Conservation (phyloP, 2,113 vertebrate genomes). For the Gorsachius goisagi region DNA sequence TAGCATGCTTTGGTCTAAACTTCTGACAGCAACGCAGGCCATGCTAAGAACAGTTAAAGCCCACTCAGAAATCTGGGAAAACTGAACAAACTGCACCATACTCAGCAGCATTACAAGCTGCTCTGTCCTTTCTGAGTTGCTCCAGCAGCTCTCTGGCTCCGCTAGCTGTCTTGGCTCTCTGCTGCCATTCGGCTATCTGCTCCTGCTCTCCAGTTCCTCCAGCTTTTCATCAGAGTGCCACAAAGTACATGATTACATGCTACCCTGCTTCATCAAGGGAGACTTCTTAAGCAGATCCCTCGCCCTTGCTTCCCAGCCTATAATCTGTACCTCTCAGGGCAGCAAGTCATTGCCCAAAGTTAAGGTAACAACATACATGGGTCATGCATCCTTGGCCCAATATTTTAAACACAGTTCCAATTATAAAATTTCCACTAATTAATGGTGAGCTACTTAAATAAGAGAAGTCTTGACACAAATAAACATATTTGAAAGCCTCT, state of each 20-base stretch:
- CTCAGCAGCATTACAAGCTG: neutral
- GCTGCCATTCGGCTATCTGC: neutral
- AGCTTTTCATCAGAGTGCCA: neutral
- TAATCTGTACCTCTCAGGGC: neutral
- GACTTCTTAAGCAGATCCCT: neutral
- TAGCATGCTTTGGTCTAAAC: neutral
- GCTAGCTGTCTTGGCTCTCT: neutral
- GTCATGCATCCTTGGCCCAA: neutral
- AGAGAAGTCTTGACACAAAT: neutral
- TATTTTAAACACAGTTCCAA: neutral
- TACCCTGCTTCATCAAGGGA: neutral
- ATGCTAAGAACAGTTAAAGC: neutral
- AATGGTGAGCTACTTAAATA: neutral
- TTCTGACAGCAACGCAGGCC: neutral
- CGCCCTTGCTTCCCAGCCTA: neutral
- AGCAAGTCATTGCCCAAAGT: neutral
- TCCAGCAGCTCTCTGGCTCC: neutral
- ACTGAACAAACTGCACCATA: neutral
- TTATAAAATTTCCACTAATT: neutral
- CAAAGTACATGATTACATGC: neutral
- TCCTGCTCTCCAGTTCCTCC: neutral
- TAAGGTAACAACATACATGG: fast-evolving
- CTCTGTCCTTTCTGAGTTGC: neutral
- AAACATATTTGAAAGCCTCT: neutral
- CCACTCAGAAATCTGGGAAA: neutral